A percentile compares a stretch with the other conserved stretches of the same genome.
Evolutionary conservation across 2,797 vertebrate species (phyloP).

Genomic region (Sylvilagus floridanus): DNA sequence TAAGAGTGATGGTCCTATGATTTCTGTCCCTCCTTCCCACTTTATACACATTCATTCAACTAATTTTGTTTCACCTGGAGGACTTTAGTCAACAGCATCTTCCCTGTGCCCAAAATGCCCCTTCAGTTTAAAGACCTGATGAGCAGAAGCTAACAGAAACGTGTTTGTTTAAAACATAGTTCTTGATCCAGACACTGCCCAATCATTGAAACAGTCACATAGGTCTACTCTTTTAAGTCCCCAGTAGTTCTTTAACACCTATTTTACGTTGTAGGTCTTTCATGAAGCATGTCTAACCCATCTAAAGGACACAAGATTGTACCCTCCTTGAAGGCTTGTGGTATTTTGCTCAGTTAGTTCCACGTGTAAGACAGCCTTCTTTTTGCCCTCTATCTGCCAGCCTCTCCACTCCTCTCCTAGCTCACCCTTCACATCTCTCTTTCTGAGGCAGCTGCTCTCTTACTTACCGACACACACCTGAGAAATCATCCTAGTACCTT

Average conservation of each 20-base stretch:
- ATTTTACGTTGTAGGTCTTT: neutral
- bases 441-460: neutral
- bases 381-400: neutral
- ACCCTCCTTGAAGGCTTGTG: neutral
- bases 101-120: neutral
- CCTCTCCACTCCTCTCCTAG: neutral
- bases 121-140: neutral
- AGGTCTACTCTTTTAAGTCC: neutral
- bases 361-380: neutral
- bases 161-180: neutral
- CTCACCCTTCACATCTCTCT: neutral
- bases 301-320: neutral
- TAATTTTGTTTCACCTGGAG: neutral
- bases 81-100: neutral
- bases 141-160: neutral
- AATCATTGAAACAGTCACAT: neutral
- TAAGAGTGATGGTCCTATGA: rapidly evolving
- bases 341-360: neutral
- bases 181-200: neutral
- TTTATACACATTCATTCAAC: neutral
- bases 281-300: neutral
- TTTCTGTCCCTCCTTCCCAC: neutral
- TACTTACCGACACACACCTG: neutral
- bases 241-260: neutral
- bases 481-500: neutral